Base-by-base conservation (phyloP, 2,113 vertebrate genomes). In the Sinocyclocheilus maitianheensis region DNA sequence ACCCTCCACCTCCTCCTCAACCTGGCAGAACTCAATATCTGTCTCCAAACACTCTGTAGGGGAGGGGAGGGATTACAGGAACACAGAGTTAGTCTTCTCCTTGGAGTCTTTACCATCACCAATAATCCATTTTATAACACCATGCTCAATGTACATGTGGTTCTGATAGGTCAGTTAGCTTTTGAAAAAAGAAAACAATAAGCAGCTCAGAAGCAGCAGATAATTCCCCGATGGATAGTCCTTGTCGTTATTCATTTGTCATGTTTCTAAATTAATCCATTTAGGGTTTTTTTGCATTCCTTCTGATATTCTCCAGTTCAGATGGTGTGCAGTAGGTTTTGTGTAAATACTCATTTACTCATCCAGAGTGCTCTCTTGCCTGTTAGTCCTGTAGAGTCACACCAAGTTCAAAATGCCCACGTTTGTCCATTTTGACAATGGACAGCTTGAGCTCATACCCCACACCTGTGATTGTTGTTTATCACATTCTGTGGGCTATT, bases 1-100 rank as follows among this genome's bases (percentile, higher is more conserved):
- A 87, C 90, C 88, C 69, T 71, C 69, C 55, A 85, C 91, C 89
- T 37, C 88, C 87, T 69, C 81, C n/a, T 91, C 90, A 87, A 88
- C 88, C 84, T 58, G 85, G 87, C 77, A 90, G 89, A 94, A 91
- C 86, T 90, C 92, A 87, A 95, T 91, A 88, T 95, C 95, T 0
- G 88, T 91, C 85, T 95, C 93, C 51, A 90, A 10, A 77, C 84
- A 91, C 51, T 85, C 93, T 95, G 91, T 86, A 90, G 90, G 86
- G 67, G 87, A 87, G 89, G 69, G 84, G 84, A 88, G 89, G 88
- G 88, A 90, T 90, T 87, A 91, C 80, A 92, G 89, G 88, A 88
- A 90, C 89, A 91, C 90, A 91, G 62, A 90, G 86, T 91, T 91
- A 91, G 88, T 89, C 88, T 81, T 88, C 89, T 87, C 87, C 85